Evolutionary conservation across 2,888 invertebrate species (phyloP).

Genomic region (Allygus modestus): DNA sequence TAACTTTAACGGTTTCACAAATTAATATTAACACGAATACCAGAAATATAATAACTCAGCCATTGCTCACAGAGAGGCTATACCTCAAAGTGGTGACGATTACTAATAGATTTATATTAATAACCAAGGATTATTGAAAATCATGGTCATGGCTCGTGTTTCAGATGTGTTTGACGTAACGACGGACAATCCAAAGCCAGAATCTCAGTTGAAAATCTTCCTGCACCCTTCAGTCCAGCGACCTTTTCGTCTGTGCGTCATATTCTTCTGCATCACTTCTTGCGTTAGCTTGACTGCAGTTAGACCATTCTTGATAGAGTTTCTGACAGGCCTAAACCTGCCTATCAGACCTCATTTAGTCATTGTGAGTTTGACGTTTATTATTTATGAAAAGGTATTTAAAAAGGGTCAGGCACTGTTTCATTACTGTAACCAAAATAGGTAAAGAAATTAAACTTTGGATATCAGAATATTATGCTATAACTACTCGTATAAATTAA

Average conservation of each 20-base stretch:
- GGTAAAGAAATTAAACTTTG: no score
- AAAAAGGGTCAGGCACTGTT: not conserved
- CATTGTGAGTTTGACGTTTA: slow-evolving; percentile 75
- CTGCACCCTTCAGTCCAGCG: slow-evolving; percentile 77
- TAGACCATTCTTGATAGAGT: slow-evolving; percentile 78
- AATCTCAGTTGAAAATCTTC: slow-evolving; percentile 69
- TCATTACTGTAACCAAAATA: not conserved
- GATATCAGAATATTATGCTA: no score
- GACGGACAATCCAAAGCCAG: not conserved
- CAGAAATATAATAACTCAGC: no score
- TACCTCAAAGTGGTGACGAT: no score
- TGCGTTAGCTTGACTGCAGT: slow-evolving; percentile 76
- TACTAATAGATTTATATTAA: no score
- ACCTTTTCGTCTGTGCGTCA: slow-evolving; percentile 76
- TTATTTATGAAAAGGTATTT: not conserved
- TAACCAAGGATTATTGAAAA: no score
- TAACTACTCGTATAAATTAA: no score
- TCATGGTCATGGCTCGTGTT: no score
- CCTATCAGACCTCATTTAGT: slow-evolving; percentile 74
- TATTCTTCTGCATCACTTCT: slow-evolving; percentile 77
- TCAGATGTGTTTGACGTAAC: no score
- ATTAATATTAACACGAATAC: no score
- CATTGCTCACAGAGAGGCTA: no score
- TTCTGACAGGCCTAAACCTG: slow-evolving; percentile 74
- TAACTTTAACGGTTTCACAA: no score